Percentiles rank a stretch among this genome's conserved stretches.
Evolutionary conservation across 2,797 vertebrate genomes (phyloP).

Genomic region (Balearica regulorum): DNA sequence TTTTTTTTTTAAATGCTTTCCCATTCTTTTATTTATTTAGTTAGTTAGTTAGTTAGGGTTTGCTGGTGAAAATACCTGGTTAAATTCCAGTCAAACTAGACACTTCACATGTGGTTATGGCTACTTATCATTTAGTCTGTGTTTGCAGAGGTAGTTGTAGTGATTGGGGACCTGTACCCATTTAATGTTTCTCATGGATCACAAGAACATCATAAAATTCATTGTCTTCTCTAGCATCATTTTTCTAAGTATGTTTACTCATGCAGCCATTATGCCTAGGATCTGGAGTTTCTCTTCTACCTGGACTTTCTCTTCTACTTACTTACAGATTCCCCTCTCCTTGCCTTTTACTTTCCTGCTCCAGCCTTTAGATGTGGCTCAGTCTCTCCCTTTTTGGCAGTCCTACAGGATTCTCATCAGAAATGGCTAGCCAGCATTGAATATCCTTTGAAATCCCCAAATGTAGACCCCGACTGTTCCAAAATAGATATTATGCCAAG

Average conservation of each 20-base stretch:
- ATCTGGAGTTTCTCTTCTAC: not conserved
- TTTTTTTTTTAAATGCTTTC: too few relatives aligned
- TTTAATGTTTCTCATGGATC: not conserved
- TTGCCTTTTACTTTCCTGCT: not conserved
- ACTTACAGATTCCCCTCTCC: not conserved
- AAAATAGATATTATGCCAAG: not conserved
- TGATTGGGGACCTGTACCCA: not conserved
- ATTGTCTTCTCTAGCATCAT: not conserved
- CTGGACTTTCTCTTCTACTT: not conserved
- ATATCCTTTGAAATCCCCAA: not conserved
- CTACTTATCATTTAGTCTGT: not conserved
- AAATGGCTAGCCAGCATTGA: not conserved
- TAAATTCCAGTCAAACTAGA: not conserved
- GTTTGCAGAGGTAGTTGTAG: not conserved
- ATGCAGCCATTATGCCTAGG: not conserved
- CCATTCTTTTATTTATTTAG: not conserved
- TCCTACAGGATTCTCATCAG: not conserved
- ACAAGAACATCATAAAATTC: not conserved
- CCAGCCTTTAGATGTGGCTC: not conserved
- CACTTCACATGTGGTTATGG: not conserved
- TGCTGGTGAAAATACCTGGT: not conserved
- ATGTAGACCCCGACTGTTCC: not conserved
- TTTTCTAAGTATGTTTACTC: not conserved
- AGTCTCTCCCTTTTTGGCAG: not conserved
- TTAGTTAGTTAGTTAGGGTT: not conserved